Conservation (phyloP, 2,797 vertebrate species). For the Myotis vivesi region DNA sequence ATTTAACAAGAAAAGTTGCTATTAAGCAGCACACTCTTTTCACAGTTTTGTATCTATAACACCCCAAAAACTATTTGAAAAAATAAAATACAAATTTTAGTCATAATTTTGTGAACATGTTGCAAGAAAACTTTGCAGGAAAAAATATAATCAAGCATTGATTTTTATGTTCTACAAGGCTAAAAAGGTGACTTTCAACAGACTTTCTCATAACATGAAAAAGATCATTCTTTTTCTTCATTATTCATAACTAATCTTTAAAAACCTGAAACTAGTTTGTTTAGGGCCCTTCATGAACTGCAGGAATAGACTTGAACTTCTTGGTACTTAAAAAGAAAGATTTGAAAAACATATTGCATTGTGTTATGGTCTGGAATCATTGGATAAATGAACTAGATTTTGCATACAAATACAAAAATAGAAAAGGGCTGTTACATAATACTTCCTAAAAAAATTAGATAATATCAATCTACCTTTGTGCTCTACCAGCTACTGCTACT, state of each 20-base stretch:
- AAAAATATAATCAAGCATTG: constrained; percentile 17
- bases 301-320: neutral
- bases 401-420: neutral
- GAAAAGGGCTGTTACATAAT: neutral
- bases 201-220: neutral
- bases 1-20: neutral
- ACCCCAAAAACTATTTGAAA: neutral
- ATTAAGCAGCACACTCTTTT: neutral
- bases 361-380: neutral
- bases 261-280: constrained; percentile 1
- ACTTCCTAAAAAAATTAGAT: neutral
- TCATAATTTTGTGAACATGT: neutral
- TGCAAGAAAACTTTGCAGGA: neutral
- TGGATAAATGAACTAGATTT: neutral
- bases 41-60: neutral
- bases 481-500: neutral
- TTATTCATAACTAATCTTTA: constrained; percentile 19
- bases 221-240: neutral
- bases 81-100: neutral
- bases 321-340: neutral
- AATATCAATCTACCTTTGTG: neutral
- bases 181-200: neutral
- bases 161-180: constrained; percentile 14
- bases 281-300: neutral
- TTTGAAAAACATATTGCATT: neutral